A percentile compares a stretch with the other conserved stretches of the same genome.
phyloP scores from a whole-genome alignment of 2,797 vertebrate genomes.

The Poeciliopsis presidionis region DNA sequence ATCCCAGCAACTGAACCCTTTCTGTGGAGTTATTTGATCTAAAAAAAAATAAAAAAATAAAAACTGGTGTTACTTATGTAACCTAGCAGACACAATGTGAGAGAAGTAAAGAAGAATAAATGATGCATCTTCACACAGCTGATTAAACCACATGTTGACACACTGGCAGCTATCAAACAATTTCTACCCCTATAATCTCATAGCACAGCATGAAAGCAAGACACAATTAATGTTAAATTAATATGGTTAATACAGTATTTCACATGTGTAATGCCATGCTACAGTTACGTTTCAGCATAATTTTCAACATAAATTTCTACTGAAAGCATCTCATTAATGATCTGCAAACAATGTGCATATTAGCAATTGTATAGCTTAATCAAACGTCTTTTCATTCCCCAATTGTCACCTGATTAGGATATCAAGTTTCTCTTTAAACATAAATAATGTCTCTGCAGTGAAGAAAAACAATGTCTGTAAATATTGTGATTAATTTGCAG shows the following conservation, averaged over 20 bases:
- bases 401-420: not conserved
- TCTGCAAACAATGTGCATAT: not conserved
- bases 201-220: not conserved
- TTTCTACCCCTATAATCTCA: not conserved
- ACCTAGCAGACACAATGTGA: not conserved
- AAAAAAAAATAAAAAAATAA: not conserved
- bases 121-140: not conserved
- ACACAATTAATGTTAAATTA: not conserved
- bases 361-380: not conserved
- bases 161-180: not conserved
- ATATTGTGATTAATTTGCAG: not conserved
- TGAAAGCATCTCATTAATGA: not conserved
- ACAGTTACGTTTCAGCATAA: not conserved
- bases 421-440: not conserved
- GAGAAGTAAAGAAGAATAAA: not conserved
- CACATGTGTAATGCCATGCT: not conserved
- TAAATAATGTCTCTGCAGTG: not conserved
- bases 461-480: not conserved
- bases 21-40: not conserved
- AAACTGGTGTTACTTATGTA: not conserved
- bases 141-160: not conserved
- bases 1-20: not conserved
- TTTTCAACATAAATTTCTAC: not conserved
- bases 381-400: not conserved
- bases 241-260: not conserved